Conservation (phyloP, 2,888 invertebrate genomes). For the Brassicogethes aeneus region DNA sequence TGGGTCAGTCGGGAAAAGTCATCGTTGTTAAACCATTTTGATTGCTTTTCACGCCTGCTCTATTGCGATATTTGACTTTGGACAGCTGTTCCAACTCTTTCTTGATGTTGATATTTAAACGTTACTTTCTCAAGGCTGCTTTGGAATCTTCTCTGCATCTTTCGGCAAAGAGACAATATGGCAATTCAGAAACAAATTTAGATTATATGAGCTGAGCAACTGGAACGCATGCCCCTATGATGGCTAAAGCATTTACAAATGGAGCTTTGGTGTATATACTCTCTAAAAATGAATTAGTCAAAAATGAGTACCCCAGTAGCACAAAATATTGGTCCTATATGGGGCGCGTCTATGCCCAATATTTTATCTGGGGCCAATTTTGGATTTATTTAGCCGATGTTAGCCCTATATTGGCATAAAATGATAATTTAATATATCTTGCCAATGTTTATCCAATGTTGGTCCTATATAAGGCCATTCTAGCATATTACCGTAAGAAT, state of each 20-base stretch:
- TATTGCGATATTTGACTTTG: conserved; percentile 34
- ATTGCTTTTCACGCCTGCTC: conserved; percentile 34
- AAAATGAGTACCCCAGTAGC: too few relatives aligned
- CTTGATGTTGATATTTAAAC: conserved; percentile 28
- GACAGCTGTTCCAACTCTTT: conserved; percentile 33
- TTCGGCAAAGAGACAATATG: conserved; percentile 23
- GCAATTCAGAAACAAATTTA: conserved; percentile 32
- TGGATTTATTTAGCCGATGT: too few relatives aligned
- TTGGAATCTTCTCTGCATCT: not conserved
- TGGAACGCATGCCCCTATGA: conserved; percentile 26
- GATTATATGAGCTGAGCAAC: conserved; percentile 26
- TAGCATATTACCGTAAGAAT: too few relatives aligned
- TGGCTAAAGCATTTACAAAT: conserved; percentile 21
- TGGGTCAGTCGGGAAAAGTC: conserved; percentile 35
- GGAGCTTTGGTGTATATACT: conserved; percentile 11
- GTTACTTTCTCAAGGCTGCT: conserved; percentile 16
- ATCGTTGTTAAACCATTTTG: conserved; percentile 36
- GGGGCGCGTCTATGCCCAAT: too few relatives aligned
- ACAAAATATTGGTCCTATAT: too few relatives aligned
- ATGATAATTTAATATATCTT: too few relatives aligned
- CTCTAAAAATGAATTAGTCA: too few relatives aligned
- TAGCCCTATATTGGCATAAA: too few relatives aligned
- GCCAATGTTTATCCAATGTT: too few relatives aligned
- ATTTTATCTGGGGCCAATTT: too few relatives aligned
- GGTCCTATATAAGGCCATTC: too few relatives aligned